Conservation (phyloP, 2,797 vertebrate species). For the Danio kyathit region DNA sequence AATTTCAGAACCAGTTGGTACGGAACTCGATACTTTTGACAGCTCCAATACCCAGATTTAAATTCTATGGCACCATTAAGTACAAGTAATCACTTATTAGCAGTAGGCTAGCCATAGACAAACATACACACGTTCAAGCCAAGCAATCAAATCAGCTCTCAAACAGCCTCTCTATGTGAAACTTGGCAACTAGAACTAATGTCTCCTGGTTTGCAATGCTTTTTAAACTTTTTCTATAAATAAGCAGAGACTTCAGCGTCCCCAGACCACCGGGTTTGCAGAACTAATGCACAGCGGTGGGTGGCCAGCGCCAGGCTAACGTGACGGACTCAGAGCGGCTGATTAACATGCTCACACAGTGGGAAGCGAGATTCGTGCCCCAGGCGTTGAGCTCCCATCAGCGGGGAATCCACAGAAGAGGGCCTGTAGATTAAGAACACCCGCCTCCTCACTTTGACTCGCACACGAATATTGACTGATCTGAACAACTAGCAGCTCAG, state of each 20-base stretch:
- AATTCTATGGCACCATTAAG: no score
- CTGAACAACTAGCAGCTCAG: constrained; percentile 23
- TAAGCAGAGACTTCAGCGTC: background rate
- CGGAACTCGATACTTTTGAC: no score
- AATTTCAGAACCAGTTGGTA: no score
- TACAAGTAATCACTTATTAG: no score
- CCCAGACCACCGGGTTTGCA: constrained; percentile 14
- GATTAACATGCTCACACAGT: constrained; percentile 50
- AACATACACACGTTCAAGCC: background rate
- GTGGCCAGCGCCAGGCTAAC: constrained; percentile 22
- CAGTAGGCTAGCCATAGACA: no score
- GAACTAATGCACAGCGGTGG: constrained; percentile 16
- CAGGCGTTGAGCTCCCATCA: constrained; percentile 22
- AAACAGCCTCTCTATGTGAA: background rate
- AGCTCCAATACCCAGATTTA: no score
- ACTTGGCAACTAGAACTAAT: background rate
- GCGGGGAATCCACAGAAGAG: constrained; percentile 20
- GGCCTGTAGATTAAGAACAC: constrained; percentile 32
- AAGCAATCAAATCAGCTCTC: background rate
- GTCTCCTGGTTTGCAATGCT: background rate
- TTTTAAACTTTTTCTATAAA: background rate
- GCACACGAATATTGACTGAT: constrained; percentile 31
- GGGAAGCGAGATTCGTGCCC: constrained; percentile 16
- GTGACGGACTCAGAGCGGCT: background rate
- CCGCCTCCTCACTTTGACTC: constrained; percentile 4